phyloP scores from a whole-genome alignment of 2,797 vertebrate species.

The Buphagus erythrorhynchus region DNA sequence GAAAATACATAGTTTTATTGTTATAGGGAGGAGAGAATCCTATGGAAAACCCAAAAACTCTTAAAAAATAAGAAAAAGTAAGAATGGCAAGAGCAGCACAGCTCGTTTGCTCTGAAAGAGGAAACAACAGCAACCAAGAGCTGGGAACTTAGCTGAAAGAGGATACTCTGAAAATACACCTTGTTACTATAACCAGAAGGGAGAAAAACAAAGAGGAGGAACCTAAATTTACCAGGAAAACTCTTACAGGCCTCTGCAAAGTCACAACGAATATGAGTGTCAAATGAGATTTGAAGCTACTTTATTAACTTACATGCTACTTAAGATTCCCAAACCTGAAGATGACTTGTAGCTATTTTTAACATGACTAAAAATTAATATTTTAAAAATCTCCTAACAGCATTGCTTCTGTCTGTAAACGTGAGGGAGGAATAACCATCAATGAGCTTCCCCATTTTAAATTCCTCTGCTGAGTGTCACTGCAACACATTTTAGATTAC shows the following conservation, averaged over 20 bases:
- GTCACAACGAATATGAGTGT: not conserved
- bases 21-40: not conserved
- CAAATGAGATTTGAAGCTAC: not conserved
- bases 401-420: not conserved
- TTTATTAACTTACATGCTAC: not conserved
- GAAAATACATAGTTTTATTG: not conserved
- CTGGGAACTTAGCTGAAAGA: not conserved
- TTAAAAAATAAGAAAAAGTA: not conserved
- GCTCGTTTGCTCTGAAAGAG: not conserved
- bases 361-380: not conserved
- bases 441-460: not conserved
- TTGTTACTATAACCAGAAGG: not conserved
- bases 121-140: not conserved
- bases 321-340: not conserved
- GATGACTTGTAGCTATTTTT: not conserved
- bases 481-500: not conserved
- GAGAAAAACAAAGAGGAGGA: not conserved
- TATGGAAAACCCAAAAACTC: not conserved
- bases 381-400: not conserved
- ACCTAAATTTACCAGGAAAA: not conserved
- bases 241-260: not conserved
- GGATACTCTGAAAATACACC: not conserved
- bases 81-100: not conserved
- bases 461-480: not conserved
- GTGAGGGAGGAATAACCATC: not conserved